Evolutionary conservation across 2,113 vertebrate genomes (phyloP), one percentile per base, ranked within the genome.

Genomic region (Caranx melampygus): DNA sequence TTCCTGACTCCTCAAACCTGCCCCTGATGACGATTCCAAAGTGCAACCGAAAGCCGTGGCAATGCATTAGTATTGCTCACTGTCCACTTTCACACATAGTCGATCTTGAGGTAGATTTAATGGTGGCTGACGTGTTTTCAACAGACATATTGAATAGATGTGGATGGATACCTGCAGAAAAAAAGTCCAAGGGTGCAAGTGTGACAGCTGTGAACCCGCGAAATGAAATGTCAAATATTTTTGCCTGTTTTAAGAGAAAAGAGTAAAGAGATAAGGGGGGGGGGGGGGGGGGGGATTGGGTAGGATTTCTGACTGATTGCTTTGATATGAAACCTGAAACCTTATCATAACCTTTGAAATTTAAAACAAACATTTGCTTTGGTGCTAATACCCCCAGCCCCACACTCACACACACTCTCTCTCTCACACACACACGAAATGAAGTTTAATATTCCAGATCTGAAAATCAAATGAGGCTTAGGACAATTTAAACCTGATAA

Each of bases 401-500:
- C 42, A 64, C 52, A 49, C 6, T 14, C 59, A 47, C 11, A 74
- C 6, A 74, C 26, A 68, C 35, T 26, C 26, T 26, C 26, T 26
- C 26, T 26, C 6, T 14, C 59, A 47, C 11, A 74, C 6, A 74
- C 26, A 72, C 35, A 14, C 3, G 37, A 65, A 14, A 2, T 13
- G 40, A 26, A 64, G 45, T 49, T 87, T 83, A 35, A 80, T 73
- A 75, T 82, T 82, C 44, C 26, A 51, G 13, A 54, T 72, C 33
- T 45, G 61, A 16, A 51, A 85, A 75, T 72, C 44, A 75, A 85
- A 79, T 26, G 44, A 74, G 47, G 40, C 58, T 86, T 37, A 69
- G 59, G 77, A 74, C 64, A 83, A 85, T 88, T 44, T 3, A 60
- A 75, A 47, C 51, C 72, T 64, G 62, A 82, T 64, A 49, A 74